phyloP scores from a whole-genome alignment of 2,888 invertebrate genomes.

The Thymelicus acteon region DNA sequence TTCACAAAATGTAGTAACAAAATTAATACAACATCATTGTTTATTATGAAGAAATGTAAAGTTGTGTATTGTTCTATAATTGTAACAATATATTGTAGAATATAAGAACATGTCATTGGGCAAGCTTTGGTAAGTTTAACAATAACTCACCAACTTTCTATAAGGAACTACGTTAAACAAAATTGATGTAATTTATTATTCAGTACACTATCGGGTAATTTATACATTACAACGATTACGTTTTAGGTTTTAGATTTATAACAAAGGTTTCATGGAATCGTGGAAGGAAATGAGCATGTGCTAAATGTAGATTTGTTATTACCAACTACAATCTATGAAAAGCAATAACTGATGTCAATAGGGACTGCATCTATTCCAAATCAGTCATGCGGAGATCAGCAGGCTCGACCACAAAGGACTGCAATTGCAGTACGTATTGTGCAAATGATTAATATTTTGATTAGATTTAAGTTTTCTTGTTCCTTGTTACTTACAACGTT shows the following conservation, averaged over 20 bases:
- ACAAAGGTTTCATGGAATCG: neutral
- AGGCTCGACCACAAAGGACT: neutral
- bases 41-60: too few species aligned
- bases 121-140: neutral
- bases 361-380: neutral
- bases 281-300: neutral
- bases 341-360: neutral
- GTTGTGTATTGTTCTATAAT: too few species aligned
- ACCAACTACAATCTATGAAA: neutral
- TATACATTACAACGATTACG: neutral
- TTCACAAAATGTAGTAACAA: too few species aligned
- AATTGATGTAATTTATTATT: neutral
- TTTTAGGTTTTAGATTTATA: too few species aligned
- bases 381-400: neutral
- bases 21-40: too few species aligned
- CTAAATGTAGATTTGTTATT: neutral
- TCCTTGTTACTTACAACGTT: neutral
- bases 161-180: conserved; percentile 4
- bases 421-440: neutral
- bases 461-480: neutral
- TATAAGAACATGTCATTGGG: neutral
- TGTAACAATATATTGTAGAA: neutral
- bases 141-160: conserved; percentile 12
- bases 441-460: neutral
- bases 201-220: neutral